Evolutionary conservation across 2,797 vertebrate species (phyloP), one percentile per base, ranked within the genome.

Genomic region (Coregonus suidteri): DNA sequence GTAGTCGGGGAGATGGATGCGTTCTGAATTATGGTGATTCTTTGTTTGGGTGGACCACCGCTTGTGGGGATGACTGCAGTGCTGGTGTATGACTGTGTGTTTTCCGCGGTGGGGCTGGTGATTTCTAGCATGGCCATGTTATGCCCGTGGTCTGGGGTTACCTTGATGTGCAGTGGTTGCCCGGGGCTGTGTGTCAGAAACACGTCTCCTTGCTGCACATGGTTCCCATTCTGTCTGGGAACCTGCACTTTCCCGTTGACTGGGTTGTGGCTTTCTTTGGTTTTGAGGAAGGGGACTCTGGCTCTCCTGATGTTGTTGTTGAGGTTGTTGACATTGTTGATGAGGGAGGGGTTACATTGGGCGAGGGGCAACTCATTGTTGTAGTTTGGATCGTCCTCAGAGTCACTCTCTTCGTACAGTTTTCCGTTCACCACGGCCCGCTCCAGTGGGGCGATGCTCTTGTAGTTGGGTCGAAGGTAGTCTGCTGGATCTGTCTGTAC

Each of bases 1-100:
- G n/a, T 59, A 20, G 93, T 93, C 0, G 94, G 95, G 83, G 97
- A 95, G 62, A 93, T 84, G 73, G 97, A 95, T 0, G 96, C 89
- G 0, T 97, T 99, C 88, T 98, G 97, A 81, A 99, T 96, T 79
- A 99, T 98, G 65, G 96, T 98, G 84, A 98, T 99, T 89, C 97
- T 95, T 89, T 97, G 97, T 86, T 98, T 99, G 80, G 96, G 95
- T 30, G 95, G 95, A 31, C 96, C 96, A 31, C 97, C 96, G 34
- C 95, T 97, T 79, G 96, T 99, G 65, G 98, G 96, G 92, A 99
- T 98, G 79, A 98, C 95, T 1, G 98, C 97, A 16, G 97, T 99
- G 90, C 96, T 99, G 74, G 95, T 98, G 81, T 95, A 99, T 73
- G 96, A 97, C 86, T 94, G 96, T 83, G 94, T 75, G 75, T 90